Evolutionary conservation across 2,113 vertebrate genomes (phyloP), one percentile per base, ranked within the genome.

Genomic region (Engystomops pustulosus): DNA sequence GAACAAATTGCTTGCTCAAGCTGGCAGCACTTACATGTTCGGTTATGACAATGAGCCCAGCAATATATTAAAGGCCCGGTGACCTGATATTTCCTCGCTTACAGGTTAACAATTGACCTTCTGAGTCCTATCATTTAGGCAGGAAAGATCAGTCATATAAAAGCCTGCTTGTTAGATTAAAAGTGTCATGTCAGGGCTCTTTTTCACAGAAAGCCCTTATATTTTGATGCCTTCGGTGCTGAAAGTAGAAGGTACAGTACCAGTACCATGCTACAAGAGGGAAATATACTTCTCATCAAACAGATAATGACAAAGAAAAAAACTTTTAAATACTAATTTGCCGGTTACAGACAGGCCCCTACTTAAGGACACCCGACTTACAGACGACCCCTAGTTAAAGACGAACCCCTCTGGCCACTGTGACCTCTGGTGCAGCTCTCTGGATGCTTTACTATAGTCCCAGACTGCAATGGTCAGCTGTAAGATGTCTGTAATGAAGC

Each of bases 61-160:
- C 47, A 12, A 23, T 41, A 44, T 70, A 53, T 34, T 53, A 51
- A 34, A 76, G 25, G 18, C 47, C 47, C n/a, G 8, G 17, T 12
- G 72, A 51, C 47, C 45, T 53, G 47, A 76, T 76, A 30, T 76
- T 76, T 76, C 18, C 4, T 32, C 47, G 4, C 47, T 76, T 53
- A 53, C 25, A 76, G 72, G 72, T 76, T 76, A 75, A 76, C 47
- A 76, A 53, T 30, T 53, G 72, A 76, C 72, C 72, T 32, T 76
- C 27, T 6, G 17, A 12, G 27, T 30, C 25, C 30, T 18, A 76
- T 76, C 72, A 12, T 34, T 53, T 53, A 51, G 25, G 47, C 71
- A 30, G 6, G 27, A 32, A 20, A 32, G 4, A 53, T 49, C 25
- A 34, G 72, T 51, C 47, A 53, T 20, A 53, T 12, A 53, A 36